Evolutionary conservation across 2,888 invertebrate genomes (phyloP), one percentile per base, ranked within the genome.

Genomic region (Nyleta sp.): DNA sequence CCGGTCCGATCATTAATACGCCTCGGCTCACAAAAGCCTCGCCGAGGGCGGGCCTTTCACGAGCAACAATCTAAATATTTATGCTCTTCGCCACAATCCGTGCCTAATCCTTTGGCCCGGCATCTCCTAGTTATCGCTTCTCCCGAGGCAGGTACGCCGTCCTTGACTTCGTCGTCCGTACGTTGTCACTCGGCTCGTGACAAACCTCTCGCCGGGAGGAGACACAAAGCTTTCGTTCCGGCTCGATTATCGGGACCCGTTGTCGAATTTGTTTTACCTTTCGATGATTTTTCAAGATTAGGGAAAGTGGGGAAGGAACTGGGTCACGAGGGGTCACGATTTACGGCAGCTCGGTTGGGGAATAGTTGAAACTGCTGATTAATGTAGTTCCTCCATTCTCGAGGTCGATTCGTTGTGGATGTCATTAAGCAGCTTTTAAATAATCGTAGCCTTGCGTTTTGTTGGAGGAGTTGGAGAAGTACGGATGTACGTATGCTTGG

Each of bases 41-140:
- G 62, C 52, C 60, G 67, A 67, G 65, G 62, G 67, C 67, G 72
- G 72, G 50, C 67, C 78, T 57, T 78, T 78, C 68, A 73, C 67
- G 59, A 73, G 24, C 55, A 60, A 72, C 72, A 65, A 78, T 73
- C 78, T 72, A 72, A 78, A 78, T 78, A 78, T 78, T 78, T 73
- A 78, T 78, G 78, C 68, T 57, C 57, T 31, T 53, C 72, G 72
- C 68, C 72, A 64, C 70, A 76, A 59, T 59, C 68, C 40, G 57
- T 35, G 72, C 62, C 73, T 78, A 73, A 73, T 73, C 62, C 72
- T 73, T 78, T 73, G 48, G 48, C 22, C 33, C 18, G 59, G 60
- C 60, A 59, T 65, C 71, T 44, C 24, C 67, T 71, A 65, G 71
- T 77, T 71, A 67, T 40, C 71, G 67, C 67, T 59, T 40, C 65